Evolutionary conservation across 2,888 invertebrate genomes (phyloP).

Genomic region (Bembecia ichneumoniformis): DNA sequence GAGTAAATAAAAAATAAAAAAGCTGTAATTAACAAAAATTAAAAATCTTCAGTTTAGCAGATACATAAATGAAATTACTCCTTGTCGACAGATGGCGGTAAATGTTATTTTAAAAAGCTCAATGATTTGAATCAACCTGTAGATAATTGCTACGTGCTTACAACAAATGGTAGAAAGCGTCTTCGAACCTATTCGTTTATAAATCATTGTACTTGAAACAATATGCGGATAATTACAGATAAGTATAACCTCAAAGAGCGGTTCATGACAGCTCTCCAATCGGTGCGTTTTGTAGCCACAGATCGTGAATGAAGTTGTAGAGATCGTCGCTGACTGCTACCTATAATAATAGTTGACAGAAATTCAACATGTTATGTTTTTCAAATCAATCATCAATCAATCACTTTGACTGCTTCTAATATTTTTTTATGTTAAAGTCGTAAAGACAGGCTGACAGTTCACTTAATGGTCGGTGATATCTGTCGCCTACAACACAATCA

Average conservation of each 20-base stretch:
- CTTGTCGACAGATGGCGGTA: too few relatives aligned
- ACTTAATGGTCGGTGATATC: too few relatives aligned
- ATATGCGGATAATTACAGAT: background rate
- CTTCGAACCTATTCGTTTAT: background rate
- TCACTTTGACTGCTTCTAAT: slow-evolving; percentile 1
- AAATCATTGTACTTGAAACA: background rate
- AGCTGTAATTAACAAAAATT: too few relatives aligned
- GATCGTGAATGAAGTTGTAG: slow-evolving; percentile 93
- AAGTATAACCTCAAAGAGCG: slow-evolving; percentile 2
- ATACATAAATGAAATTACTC: too few relatives aligned
- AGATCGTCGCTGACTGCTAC: slow-evolving; percentile 93
- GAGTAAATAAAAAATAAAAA: too few relatives aligned
- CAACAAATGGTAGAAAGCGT: too few relatives aligned
- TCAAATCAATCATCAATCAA: background rate
- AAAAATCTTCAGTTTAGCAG: too few relatives aligned
- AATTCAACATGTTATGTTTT: background rate
- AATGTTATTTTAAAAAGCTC: too few relatives aligned
- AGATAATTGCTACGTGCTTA: too few relatives aligned
- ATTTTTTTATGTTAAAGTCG: background rate
- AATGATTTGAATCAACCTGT: too few relatives aligned
- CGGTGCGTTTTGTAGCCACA: slow-evolving; percentile 97
- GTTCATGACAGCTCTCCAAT: slow-evolving; percentile 94
- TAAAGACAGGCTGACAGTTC: too few relatives aligned
- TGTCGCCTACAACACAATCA: too few relatives aligned
- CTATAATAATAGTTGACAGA: slow-evolving; percentile 51